These are phyloP conservation scores for Syrmaticus mikado DNA, from an alignment of 2,113 vertebrate genomes.

Conservation along the genomic window DNA sequence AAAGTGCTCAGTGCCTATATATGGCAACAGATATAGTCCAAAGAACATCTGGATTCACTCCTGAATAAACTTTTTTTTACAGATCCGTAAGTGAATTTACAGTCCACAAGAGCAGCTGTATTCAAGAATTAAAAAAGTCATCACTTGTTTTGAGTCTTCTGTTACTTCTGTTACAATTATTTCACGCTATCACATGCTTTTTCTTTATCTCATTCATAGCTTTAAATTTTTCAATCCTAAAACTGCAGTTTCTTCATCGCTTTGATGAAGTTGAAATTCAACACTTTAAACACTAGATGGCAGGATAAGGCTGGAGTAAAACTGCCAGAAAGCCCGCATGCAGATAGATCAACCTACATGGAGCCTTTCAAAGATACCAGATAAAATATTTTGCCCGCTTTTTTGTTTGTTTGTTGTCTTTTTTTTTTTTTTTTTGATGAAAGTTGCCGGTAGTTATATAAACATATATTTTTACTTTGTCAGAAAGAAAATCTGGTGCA, in stretches of 20 bases:
- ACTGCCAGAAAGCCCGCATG: neutral
- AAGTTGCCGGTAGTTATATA: neutral
- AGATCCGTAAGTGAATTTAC: neutral
- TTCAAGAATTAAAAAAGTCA: neutral
- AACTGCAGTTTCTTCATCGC: fast-evolving
- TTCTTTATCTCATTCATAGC: neutral
- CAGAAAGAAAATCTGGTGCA: neutral
- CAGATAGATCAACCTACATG: fast-evolving
- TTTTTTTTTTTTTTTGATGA: neutral
- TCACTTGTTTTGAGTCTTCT: neutral
- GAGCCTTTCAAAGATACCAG: neutral
- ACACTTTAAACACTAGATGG: conserved; percentile 70
- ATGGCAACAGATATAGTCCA: neutral
- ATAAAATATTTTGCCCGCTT: neutral
- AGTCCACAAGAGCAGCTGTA: neutral
- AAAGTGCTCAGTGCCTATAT: neutral
- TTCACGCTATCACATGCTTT: fast-evolving
- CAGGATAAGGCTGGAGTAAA: conserved; percentile 55
- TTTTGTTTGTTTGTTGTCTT: too few species aligned
- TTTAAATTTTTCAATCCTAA: neutral
- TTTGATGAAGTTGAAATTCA: neutral
- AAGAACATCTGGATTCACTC: neutral
- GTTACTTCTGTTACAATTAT: neutral
- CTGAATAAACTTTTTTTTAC: neutral
- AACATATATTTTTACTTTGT: neutral